phyloP scores from a whole-genome alignment of 2,888 invertebrate species.

The Aspidiotus rigidus region DNA sequence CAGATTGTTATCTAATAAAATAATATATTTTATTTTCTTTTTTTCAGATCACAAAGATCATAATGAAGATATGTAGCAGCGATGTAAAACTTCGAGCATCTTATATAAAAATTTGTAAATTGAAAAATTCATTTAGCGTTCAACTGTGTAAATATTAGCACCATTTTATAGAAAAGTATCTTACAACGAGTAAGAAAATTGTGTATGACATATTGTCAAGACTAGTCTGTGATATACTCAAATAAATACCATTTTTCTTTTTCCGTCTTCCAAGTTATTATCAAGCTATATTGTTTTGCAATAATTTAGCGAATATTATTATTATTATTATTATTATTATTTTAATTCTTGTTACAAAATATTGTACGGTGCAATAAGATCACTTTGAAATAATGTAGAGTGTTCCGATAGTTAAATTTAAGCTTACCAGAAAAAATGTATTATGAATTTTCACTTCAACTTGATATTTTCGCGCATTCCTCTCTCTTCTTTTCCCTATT shows the following conservation, averaged over 20 bases:
- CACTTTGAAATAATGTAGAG: background rate
- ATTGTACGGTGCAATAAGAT: no score
- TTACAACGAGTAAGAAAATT: conserved; percentile 8
- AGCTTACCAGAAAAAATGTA: background rate
- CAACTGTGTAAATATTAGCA: conserved; percentile 6
- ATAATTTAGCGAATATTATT: no score
- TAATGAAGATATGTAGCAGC: conserved; percentile 19
- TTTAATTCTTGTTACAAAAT: no score
- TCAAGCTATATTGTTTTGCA: no score
- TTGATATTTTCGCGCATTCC: no score
- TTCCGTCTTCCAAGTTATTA: conserved; percentile 1
- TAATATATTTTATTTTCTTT: background rate
- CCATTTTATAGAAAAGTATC: background rate
- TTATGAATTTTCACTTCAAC: no score
- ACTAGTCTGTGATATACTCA: conserved; percentile 24
- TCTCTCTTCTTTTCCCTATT: no score
- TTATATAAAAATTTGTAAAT: background rate
- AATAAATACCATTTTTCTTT: conserved; percentile 24
- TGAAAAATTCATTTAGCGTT: background rate
- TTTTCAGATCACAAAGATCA: conserved; percentile 29
- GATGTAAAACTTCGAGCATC: background rate
- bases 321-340: no score
- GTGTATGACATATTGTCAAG: conserved; percentile 28
- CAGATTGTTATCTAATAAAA: background rate
- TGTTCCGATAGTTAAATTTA: background rate